Conservation (phyloP, 2,888 invertebrate genomes). For the Caradrina kadenii region DNA sequence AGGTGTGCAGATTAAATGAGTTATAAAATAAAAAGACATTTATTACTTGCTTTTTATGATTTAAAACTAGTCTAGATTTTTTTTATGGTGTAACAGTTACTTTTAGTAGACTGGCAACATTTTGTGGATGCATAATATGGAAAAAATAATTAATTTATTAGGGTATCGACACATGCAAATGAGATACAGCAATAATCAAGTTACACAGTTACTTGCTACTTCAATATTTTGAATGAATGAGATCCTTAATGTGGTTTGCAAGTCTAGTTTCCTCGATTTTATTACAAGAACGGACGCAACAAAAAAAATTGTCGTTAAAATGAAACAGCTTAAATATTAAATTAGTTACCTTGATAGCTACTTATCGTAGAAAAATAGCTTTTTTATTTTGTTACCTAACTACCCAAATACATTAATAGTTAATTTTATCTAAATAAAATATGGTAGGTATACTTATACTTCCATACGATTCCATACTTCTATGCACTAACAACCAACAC, state of each 20-base stretch:
- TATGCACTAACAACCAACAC: no score
- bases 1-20: slow-evolving; percentile 54
- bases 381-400: no score
- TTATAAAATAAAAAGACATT: slow-evolving; percentile 47
- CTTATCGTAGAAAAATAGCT: no score
- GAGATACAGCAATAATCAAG: slow-evolving; percentile 13
- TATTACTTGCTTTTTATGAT: slow-evolving; percentile 13
- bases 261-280: neutral
- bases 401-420: no score
- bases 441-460: no score
- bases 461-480: no score
- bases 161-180: slow-evolving; percentile 14
- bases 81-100: slow-evolving; percentile 17
- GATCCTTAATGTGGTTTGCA: neutral
- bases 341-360: no score
- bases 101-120: neutral
- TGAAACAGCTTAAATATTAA: neutral
- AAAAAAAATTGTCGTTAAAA: neutral
- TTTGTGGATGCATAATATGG: slow-evolving; percentile 9
- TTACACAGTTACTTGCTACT: slow-evolving; percentile 7
- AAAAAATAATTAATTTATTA: slow-evolving; percentile 17
- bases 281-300: neutral
- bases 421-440: no score
- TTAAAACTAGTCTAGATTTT: slow-evolving; percentile 38
- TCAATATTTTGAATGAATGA: slow-evolving; percentile 24